Evolutionary conservation across 2,797 vertebrate species (phyloP).

Genomic region (Sciurus vulgaris): DNA sequence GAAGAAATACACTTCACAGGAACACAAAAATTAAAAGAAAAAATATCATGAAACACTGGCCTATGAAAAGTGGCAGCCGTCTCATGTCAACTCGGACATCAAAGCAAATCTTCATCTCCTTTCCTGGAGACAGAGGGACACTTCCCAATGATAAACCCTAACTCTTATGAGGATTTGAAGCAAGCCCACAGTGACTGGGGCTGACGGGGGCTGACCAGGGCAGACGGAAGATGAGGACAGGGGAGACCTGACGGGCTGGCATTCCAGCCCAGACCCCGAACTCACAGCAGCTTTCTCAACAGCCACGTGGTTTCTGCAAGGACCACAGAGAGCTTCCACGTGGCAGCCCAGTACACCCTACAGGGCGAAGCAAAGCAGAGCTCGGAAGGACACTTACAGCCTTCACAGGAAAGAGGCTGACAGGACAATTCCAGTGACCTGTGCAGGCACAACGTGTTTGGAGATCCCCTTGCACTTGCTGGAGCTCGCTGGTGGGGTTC

Average conservation of each 20-base stretch:
- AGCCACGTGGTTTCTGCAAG: neutral
- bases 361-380: too few relatives aligned
- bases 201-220: neutral
- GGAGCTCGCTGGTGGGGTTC: too few relatives aligned
- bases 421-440: too few relatives aligned
- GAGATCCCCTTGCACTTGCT: too few relatives aligned
- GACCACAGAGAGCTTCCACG: neutral
- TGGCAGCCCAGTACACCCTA: too few relatives aligned
- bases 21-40: neutral
- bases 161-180: neutral
- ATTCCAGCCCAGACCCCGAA: neutral
- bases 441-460: too few relatives aligned
- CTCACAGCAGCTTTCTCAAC: neutral
- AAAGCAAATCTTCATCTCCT: neutral
- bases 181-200: too few relatives aligned
- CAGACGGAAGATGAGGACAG: neutral
- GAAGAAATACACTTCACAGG: neutral
- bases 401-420: too few relatives aligned
- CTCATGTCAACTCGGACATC: neutral
- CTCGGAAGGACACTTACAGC: too few relatives aligned
- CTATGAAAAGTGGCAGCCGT: accelerated
- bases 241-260: neutral
- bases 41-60: neutral
- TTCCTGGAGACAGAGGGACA: neutral
- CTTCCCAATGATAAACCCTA: neutral